These are phyloP conservation scores for Copidosoma floridanum DNA, from an alignment of 1,140 invertebrate genomes.

Conservation along the genomic window DNA sequence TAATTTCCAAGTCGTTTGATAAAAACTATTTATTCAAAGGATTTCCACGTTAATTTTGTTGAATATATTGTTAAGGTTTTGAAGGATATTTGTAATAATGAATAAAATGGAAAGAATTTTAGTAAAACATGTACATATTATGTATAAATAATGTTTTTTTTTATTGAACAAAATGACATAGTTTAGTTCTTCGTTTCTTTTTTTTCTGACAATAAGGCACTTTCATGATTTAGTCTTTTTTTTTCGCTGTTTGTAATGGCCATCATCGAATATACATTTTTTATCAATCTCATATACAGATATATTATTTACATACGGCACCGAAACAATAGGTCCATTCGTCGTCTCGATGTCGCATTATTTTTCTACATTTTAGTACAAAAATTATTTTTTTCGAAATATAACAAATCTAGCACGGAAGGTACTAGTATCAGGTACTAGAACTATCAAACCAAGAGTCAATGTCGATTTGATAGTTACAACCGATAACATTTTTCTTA, in stretches of 20 bases:
- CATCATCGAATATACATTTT: slow-evolving; percentile 13
- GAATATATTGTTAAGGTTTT: slow-evolving; percentile 6
- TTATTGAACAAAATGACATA: slow-evolving; percentile 34
- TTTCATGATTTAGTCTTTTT: slow-evolving; percentile 15
- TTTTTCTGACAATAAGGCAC: slow-evolving; percentile 34
- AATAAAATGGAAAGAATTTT: background rate
- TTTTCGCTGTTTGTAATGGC: slow-evolving; percentile 21
- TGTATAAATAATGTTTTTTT: slow-evolving; percentile 39
- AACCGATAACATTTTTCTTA: slow-evolving; percentile 11
- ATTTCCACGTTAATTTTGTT: slow-evolving; percentile 12
- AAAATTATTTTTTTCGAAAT: slow-evolving; percentile 7
- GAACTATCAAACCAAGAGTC: slow-evolving; percentile 21
- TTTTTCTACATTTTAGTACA: slow-evolving; percentile 1
- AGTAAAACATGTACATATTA: background rate
- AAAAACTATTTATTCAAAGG: slow-evolving; percentile 20
- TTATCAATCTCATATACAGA: slow-evolving; percentile 33
- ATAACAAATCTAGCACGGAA: slow-evolving; percentile 15
- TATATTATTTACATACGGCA: slow-evolving; percentile 41
- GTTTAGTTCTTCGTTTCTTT: slow-evolving; percentile 33
- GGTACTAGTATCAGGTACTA: background rate
- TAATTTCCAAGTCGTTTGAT: slow-evolving; percentile 4
- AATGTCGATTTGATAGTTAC: slow-evolving; percentile 19
- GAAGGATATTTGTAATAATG: slow-evolving; percentile 3
- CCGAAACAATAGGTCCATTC: slow-evolving; percentile 10
- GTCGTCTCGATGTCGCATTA: slow-evolving; percentile 7